phyloP scores from a whole-genome alignment of 2,113 vertebrate species.

The Alethe diademata region DNA sequence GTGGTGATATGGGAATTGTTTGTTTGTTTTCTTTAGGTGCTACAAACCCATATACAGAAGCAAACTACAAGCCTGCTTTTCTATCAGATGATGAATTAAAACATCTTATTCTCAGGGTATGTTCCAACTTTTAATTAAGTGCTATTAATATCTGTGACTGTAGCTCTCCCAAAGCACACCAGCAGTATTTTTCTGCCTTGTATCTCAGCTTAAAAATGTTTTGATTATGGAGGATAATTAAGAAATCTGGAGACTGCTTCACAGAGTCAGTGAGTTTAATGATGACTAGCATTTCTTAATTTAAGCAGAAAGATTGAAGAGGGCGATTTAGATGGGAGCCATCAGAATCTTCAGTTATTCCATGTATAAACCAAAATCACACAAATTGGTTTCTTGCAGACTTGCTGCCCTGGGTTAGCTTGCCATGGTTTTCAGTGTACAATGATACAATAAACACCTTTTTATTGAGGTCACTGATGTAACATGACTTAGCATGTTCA shows the following conservation, averaged over 20 bases:
- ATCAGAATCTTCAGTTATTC: not conserved
- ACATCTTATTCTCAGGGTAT: slow-evolving; percentile 95
- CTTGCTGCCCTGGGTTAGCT: not conserved
- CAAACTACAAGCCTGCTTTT: slow-evolving; percentile 98
- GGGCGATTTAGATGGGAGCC: not conserved
- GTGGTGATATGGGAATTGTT: not conserved
- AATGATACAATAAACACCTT: not conserved
- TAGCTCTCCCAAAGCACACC: not conserved
- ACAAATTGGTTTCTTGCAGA: not conserved
- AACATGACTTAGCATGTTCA: not conserved
- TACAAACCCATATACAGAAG: slow-evolving; percentile 96
- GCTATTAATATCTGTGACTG: not conserved
- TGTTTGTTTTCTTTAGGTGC: slow-evolving; percentile 79
- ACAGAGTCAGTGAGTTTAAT: not conserved
- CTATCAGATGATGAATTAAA: slow-evolving; percentile 97
- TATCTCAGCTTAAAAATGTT: not conserved
- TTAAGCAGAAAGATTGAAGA: not conserved
- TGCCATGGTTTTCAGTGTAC: not conserved
- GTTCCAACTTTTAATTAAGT: slow-evolving; percentile 50
- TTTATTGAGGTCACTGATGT: not conserved
- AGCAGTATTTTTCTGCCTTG: not conserved
- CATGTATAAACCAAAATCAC: not conserved
- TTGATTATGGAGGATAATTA: not conserved
- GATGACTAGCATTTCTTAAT: not conserved
- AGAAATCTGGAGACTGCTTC: not conserved